A percentile compares a stretch with the other conserved stretches of the same genome.
Conservation (phyloP, 2,797 vertebrate genomes). For the Malurus leucopterus region DNA sequence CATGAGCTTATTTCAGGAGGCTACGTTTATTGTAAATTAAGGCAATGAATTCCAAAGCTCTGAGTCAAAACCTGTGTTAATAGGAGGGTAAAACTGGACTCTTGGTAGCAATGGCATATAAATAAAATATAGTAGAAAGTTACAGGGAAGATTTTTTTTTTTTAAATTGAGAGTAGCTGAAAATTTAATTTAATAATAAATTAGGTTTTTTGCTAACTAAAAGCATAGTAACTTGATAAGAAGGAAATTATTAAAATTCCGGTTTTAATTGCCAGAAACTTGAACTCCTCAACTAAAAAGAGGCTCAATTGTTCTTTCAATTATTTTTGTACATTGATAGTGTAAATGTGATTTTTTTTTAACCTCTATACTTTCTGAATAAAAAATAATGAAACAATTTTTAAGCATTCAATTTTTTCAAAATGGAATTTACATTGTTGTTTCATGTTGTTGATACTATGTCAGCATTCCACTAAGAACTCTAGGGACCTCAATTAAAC, state of each 20-base stretch:
- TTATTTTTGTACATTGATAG: neutral
- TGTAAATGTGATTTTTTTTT: neutral
- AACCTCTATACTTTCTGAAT: neutral
- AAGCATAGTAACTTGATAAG: neutral
- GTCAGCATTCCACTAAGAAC: neutral
- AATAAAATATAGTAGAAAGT: neutral
- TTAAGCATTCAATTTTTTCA: neutral
- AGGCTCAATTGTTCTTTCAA: neutral
- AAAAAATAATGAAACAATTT: neutral
- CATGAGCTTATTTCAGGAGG: neutral
- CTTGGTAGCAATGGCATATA: neutral
- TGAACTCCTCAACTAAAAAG: neutral
- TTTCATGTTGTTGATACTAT: neutral
- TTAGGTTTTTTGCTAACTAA: neutral
- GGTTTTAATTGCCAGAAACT: neutral
- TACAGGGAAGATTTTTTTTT: neutral
- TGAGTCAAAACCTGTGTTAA: neutral
- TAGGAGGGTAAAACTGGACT: neutral
- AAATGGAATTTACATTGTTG: neutral
- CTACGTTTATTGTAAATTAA: neutral
- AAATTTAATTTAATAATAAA: neutral
- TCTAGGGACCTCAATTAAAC: neutral
- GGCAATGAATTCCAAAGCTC: neutral
- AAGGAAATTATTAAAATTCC: neutral
- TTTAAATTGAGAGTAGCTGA: neutral